A percentile compares a stretch with the other conserved stretches of the same genome.
Evolutionary conservation across 1,140 invertebrate species (phyloP).

Genomic region (Laupala kohalensis): DNA sequence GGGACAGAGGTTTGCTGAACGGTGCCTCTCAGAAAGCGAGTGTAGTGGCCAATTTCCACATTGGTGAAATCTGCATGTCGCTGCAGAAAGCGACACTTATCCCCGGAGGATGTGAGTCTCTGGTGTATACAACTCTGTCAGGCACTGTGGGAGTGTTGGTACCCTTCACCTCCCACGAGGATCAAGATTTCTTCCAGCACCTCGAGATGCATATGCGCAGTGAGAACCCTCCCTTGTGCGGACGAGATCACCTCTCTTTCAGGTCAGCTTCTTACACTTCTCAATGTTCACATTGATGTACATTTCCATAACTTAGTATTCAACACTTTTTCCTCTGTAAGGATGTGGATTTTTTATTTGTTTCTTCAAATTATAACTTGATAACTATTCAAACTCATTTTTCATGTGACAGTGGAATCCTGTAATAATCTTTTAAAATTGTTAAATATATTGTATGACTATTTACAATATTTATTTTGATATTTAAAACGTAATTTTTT

Average conservation of each 20-base stretch:
- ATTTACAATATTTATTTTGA: too few relatives aligned
- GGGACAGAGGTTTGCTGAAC: constrained; percentile 92
- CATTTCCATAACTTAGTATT: too few relatives aligned
- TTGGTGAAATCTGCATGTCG: constrained; percentile 88
- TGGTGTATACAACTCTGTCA: constrained; percentile 91
- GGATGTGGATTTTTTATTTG: too few relatives aligned
- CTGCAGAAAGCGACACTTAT: constrained; percentile 89
- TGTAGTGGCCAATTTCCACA: constrained; percentile 79
- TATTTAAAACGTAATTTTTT: too few relatives aligned
- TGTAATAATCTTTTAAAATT: too few relatives aligned
- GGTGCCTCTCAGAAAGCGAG: constrained; percentile 97
- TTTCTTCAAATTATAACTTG: too few relatives aligned
- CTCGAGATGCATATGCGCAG: constrained; percentile 99
- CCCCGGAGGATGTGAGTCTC: constrained; percentile 88
- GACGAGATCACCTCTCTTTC: constrained; percentile 93
- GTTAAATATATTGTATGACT: too few relatives aligned
- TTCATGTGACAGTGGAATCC: too few relatives aligned
- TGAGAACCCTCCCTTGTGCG: constrained; percentile 91
- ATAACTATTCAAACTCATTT: too few relatives aligned
- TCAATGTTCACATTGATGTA: too few relatives aligned
- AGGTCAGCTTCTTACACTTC: too few relatives aligned
- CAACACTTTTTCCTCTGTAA: too few relatives aligned
- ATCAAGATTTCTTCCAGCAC: constrained; percentile 98
- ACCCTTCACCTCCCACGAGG: constrained; percentile 95
- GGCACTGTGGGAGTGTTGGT: constrained; percentile 88